These are phyloP conservation scores for Felis catus DNA, from an alignment of 2,113 vertebrate species.

Conservation along the genomic window DNA sequence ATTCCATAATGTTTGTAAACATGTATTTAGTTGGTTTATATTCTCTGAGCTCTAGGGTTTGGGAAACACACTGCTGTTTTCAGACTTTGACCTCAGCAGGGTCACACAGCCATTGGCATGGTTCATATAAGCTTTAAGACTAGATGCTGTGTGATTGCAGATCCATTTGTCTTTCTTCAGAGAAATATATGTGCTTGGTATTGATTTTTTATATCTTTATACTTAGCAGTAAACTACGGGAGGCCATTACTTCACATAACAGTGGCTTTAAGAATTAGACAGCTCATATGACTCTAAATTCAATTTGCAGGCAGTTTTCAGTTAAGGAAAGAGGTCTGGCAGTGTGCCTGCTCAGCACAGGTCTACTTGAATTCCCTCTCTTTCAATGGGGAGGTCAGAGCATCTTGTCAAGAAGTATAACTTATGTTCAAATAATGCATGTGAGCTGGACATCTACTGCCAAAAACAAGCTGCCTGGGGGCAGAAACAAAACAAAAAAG, in stretches of 20 bases:
- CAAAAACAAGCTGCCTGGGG: conserved; percentile 47
- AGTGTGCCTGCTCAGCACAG: not conserved
- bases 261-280: conserved; percentile 29
- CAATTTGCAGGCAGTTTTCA: conserved; percentile 14
- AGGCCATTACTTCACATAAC: not conserved
- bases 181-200: not conserved
- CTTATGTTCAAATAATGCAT: conserved; percentile 35
- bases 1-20: not conserved
- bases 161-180: not conserved
- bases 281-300: not conserved
- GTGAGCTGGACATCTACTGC: not conserved
- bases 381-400: not conserved
- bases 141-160: not conserved
- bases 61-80: not conserved
- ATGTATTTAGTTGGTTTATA: not conserved
- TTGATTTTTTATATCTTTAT: conserved; percentile 17
- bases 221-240: not conserved
- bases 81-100: not conserved
- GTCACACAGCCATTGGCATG: not conserved
- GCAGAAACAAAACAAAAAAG: not conserved
- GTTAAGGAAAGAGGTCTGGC: not conserved
- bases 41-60: not conserved
- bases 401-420: not conserved
- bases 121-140: not conserved
- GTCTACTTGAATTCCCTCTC: not conserved